Evolutionary conservation across 1,140 invertebrate species (phyloP), one percentile per base, ranked within the genome.

Genomic region (Spodoptera litura): DNA sequence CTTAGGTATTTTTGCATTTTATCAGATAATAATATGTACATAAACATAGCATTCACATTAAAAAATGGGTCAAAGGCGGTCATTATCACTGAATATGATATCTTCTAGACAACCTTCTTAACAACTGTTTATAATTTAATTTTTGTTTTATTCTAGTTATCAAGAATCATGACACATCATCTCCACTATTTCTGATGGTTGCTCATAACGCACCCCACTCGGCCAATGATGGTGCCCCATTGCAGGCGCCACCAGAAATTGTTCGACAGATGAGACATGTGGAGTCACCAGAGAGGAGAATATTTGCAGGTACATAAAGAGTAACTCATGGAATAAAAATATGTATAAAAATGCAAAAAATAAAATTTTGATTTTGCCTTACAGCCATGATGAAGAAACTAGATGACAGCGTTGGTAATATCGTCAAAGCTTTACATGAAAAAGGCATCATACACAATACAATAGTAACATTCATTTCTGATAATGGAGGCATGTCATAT

Each of bases 301-400:
- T 96, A 61, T 98, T 97, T 95, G 98, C 98, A 71, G 97, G 97
- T 97, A 20, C 20, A 20, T 20, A 90, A 80, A 70, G 13, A 51
- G n/a, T 27, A 64, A 25, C 6, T 3, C n/a, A 0, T n/a, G 15
- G 15, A 8, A 3, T 55, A 15, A 4, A 55, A 55, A 3, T n/a
- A 55, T 44, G 9, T 0, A 44, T 6, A 20, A 20, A 6, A 6
- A 44, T 44, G 6, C 38, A 44, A 6, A 64, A 44, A 9, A 2
- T 49, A 20, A 38, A 38, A 20, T n/a, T 35, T 35, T 38, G 59
- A 70, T 62, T 77, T 78, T 49, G 44, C n/a, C 74, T 94, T 94
- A 74, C 91, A 98, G 98, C 97, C 2, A 98, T 99, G 97, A 95
- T 98, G 0, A 96, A 97, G n/a, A 97, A 97, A 87, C 89, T 99